A percentile compares a stretch with the other conserved stretches of the same genome.
These are phyloP conservation scores for Cheilosia urbana DNA, from an alignment of 2,888 invertebrate species.

Conservation along the genomic window DNA sequence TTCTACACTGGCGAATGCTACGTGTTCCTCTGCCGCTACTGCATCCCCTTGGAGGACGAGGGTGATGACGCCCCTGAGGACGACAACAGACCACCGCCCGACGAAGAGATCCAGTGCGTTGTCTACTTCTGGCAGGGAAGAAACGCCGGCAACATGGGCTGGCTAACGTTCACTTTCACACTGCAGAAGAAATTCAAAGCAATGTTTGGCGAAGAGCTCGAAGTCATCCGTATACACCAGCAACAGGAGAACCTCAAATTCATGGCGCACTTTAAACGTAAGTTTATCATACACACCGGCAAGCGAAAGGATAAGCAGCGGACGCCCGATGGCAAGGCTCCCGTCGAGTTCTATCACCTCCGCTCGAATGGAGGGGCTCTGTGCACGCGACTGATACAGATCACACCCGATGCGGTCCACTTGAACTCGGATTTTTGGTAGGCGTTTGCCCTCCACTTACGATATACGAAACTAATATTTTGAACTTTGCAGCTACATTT, in stretches of 20 bases:
- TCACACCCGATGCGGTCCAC: conserved; percentile 91
- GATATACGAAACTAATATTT: neutral
- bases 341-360: conserved; percentile 96
- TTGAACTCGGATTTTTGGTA: conserved; percentile 98
- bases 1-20: conserved; percentile 98
- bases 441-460: too few relatives aligned
- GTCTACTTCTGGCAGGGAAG: conserved; percentile 99
- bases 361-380: conserved; percentile 97
- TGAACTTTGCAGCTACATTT: conserved; percentile 89
- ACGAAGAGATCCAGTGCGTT: conserved; percentile 91
- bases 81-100: conserved; percentile 80
- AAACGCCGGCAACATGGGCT: conserved; percentile 99
- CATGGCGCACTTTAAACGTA: conserved; percentile 97
- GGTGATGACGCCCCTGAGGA: conserved; percentile 84
- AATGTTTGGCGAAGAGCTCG: conserved; percentile 94
- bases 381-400: conserved; percentile 96
- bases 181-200: conserved; percentile 95
- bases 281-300: conserved; percentile 96
- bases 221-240: conserved; percentile 98
- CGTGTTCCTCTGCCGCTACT: conserved; percentile 98
- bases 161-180: conserved; percentile 99
- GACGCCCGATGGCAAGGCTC: conserved; percentile 84
- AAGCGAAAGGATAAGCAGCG: conserved; percentile 87
- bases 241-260: conserved; percentile 99
- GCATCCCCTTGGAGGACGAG: conserved; percentile 90